phyloP scores from a whole-genome alignment of 1,140 invertebrate species.

The Eriocheir sinensis region DNA sequence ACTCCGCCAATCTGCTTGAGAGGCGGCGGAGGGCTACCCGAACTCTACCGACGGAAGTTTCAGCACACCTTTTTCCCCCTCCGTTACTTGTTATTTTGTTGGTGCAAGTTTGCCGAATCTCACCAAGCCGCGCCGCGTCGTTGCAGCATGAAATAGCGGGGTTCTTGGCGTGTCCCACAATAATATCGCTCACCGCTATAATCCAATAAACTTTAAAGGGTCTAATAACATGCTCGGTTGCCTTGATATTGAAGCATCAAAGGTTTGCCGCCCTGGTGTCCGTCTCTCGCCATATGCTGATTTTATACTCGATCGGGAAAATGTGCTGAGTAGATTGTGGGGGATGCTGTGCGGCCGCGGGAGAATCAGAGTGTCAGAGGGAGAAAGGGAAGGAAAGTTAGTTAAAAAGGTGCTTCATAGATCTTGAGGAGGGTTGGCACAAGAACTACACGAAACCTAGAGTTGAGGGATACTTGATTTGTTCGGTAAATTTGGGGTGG shows the following conservation, averaged over 20 bases:
- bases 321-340: background rate
- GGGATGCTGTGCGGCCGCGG: too few relatives aligned
- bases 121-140: background rate
- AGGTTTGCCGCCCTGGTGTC: background rate
- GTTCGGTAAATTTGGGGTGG: too few relatives aligned
- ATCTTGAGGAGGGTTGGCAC: too few relatives aligned
- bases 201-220: conserved; percentile 17
- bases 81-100: background rate
- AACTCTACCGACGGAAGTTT: conserved; percentile 15
- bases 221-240: background rate
- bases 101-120: background rate
- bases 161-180: background rate
- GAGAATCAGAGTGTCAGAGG: too few relatives aligned
- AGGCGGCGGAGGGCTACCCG: background rate
- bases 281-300: background rate
- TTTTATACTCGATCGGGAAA: background rate
- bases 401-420: too few relatives aligned
- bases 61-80: background rate
- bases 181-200: conserved; percentile 12
- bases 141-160: background rate
- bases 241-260: background rate
- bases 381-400: too few relatives aligned
- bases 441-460: too few relatives aligned
- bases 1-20: background rate
- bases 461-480: too few relatives aligned